phyloP scores from a whole-genome alignment of 2,113 vertebrate genomes.

The Phoenicopterus ruber region DNA sequence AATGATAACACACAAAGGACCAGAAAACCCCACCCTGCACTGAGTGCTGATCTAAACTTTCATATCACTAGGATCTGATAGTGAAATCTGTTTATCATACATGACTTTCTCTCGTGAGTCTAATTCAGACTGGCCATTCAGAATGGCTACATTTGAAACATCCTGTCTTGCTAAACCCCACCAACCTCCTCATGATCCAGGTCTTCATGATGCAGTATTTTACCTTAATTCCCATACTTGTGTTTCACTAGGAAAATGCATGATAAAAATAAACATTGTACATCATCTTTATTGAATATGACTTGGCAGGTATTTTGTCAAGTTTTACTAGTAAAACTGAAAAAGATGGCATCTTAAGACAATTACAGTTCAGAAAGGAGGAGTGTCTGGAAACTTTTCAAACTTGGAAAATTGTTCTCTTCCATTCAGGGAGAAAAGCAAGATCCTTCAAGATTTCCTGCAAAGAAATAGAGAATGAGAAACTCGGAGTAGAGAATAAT shows the following conservation, averaged over 20 bases:
- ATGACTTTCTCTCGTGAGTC: neutral
- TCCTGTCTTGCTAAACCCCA: neutral
- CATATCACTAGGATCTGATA: neutral
- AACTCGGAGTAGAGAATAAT: neutral
- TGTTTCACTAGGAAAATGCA: neutral
- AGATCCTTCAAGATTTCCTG: neutral
- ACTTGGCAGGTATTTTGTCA: neutral
- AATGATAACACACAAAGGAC: neutral
- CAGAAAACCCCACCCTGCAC: neutral
- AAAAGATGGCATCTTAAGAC: neutral
- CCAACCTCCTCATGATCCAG: neutral
- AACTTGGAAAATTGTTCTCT: neutral
- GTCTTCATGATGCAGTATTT: neutral
- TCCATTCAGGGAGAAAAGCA: neutral
- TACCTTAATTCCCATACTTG: neutral
- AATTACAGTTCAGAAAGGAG: neutral
- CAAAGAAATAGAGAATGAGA: neutral
- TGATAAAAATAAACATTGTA: neutral
- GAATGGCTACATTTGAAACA: neutral
- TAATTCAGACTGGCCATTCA: neutral
- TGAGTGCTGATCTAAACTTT: neutral
- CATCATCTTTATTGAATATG: neutral
- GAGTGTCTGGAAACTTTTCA: neutral
- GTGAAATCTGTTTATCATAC: neutral
- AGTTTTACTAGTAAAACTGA: neutral